phyloP scores from a whole-genome alignment of 2,113 vertebrate genomes.

The Marmota monax region DNA sequence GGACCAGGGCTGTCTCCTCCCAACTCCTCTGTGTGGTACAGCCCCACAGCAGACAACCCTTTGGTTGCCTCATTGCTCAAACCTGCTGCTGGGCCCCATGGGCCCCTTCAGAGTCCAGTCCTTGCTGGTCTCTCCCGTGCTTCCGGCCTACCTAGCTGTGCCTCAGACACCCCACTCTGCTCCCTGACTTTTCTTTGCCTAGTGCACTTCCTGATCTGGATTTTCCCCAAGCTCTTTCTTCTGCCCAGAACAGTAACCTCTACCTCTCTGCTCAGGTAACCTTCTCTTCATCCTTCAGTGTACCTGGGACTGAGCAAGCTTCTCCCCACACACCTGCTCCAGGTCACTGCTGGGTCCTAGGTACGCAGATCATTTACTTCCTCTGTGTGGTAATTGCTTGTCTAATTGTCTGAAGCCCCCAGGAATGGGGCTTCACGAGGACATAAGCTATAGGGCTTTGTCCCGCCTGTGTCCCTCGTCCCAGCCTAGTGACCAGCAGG shows the following conservation, averaged over 20 bases:
- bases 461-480: neutral
- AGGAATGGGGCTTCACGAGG: neutral
- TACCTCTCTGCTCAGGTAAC: neutral
- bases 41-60: neutral
- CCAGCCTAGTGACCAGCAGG: neutral
- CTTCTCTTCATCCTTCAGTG: neutral
- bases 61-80: neutral
- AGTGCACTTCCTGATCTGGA: neutral
- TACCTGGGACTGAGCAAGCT: neutral
- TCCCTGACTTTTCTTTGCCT: too few species aligned
- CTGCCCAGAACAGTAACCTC: neutral
- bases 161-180: rapidly evolving
- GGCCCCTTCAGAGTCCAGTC: neutral
- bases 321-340: too few species aligned
- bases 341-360: neutral
- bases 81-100: neutral
- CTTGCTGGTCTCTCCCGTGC: neutral
- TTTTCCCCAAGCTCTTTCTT: neutral
- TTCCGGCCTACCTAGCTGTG: rapidly evolving
- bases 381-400: rapidly evolving
- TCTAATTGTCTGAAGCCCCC: neutral
- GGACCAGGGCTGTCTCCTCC: neutral
- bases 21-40: too few species aligned
- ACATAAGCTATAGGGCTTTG: neutral
- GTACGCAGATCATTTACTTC: too few species aligned